Evolutionary conservation across 2,888 invertebrate genomes (phyloP), one percentile per base, ranked within the genome.

Genomic region (Amiota minor): DNA sequence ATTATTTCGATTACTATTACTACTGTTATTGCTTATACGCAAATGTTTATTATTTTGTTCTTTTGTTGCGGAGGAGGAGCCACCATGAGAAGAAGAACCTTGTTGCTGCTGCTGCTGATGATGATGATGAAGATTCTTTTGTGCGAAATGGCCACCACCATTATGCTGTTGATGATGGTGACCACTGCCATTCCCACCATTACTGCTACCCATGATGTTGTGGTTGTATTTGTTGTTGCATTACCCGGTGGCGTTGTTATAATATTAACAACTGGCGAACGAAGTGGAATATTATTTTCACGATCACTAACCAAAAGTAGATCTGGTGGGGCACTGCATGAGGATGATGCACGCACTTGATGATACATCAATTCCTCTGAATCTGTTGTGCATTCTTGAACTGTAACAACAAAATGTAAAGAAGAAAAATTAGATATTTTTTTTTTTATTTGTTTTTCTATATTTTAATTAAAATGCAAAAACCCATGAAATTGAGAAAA

Each of bases 331-430:
- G 93, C 93, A 67, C 93, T 93, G 80, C 93, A 93, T 50, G 92
- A 92, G 14, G 93, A 93, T 62, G 92, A 91, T 59, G 93, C 92
- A 61, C 93, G 90, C 62, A 89, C 88, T 79, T 89, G 90, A 79
- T 89, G 89, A 64, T 93, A 93, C 85, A 94, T 92, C 87, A 94
- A 89, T 88, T 94, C 94, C 82, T 94, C 94, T 0, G 94, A 94
- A 85, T 94, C 94, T 59, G 94, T 93, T 75, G 93, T 91, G 87
- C 93, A 92, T 88, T 93, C 93, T 78, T 92, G 92, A 67, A 93
- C 93, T 93, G 91, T 50, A 92, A 91, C 75, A 35, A 76, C 71
- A 45, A 71, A 75, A 49, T 73, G 72, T 1, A 18, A 59, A 18
- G 59, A 16, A 9, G 11, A 59, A 1, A 20, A 1, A 20, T 59